phyloP scores from a whole-genome alignment of 1,140 invertebrate genomes.

The Propsilocerus akamusi region DNA sequence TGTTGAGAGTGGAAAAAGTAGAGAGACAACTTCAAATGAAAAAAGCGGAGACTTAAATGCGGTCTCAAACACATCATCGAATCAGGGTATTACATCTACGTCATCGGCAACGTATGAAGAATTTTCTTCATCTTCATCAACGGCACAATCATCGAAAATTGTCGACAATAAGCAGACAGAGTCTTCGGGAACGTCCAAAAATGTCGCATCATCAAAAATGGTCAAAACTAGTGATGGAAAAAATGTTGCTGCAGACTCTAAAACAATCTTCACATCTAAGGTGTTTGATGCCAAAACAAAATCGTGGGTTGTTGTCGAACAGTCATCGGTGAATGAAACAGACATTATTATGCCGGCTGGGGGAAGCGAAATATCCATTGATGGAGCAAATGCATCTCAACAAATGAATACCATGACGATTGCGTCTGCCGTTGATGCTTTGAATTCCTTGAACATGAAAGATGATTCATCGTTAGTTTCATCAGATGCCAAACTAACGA shows the following conservation, averaged over 20 bases:
- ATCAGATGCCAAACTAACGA: not conserved
- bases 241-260: not conserved
- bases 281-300: not conserved
- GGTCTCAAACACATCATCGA: not conserved
- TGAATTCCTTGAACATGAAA: not conserved
- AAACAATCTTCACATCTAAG: not conserved
- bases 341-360: not conserved
- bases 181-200: not conserved
- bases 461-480: not conserved
- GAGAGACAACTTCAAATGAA: not conserved
- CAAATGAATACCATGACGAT: not conserved
- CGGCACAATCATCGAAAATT: not conserved
- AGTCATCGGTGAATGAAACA: constrained; percentile 1
- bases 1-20: constrained; percentile 4
- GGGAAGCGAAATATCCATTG: not conserved
- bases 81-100: not conserved
- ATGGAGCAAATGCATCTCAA: not conserved
- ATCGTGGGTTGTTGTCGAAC: not conserved
- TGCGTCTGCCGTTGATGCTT: not conserved
- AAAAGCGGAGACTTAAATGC: not conserved
- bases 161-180: not conserved
- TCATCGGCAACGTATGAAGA: not conserved
- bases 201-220: not conserved
- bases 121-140: constrained; percentile 1
- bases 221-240: not conserved